Conservation (phyloP, 2,888 invertebrate species). For the Anorthoa munda region DNA sequence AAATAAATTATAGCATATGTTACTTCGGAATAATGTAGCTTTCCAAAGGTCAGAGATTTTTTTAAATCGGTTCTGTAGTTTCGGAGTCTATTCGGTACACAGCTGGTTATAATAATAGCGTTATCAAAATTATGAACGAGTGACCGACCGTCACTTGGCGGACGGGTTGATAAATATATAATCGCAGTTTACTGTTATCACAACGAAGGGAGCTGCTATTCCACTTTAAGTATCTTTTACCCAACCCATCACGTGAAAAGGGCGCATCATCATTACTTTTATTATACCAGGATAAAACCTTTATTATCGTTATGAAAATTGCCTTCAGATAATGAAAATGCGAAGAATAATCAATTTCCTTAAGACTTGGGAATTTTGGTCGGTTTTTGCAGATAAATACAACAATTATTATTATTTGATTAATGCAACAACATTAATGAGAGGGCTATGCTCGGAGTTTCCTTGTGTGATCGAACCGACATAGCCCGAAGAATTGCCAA, state of each 20-base stretch:
- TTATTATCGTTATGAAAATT: neutral
- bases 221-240: conserved; percentile 9
- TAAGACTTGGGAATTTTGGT: too few relatives aligned
- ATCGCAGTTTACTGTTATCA: conserved; percentile 28
- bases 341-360: neutral
- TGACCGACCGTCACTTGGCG: neutral
- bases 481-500: too few relatives aligned
- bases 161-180: conserved; percentile 23
- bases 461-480: too few relatives aligned
- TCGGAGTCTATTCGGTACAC: too few relatives aligned
- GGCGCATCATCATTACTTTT: neutral
- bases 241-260: neutral
- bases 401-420: too few relatives aligned
- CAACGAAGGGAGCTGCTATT: conserved; percentile 6
- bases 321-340: neutral
- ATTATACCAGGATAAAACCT: neutral
- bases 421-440: too few relatives aligned
- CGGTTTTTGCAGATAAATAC: too few relatives aligned
- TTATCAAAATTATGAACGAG: conserved; percentile 6
- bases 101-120: neutral
- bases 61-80: too few relatives aligned
- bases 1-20: too few relatives aligned
- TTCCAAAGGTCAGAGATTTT: too few relatives aligned
- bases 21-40: too few relatives aligned
- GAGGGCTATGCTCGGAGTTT: too few relatives aligned